Percentiles rank a stretch among this genome's conserved stretches.
Conservation (phyloP, 2,888 invertebrate genomes). For the Gastracanthus pulcherrimus region DNA sequence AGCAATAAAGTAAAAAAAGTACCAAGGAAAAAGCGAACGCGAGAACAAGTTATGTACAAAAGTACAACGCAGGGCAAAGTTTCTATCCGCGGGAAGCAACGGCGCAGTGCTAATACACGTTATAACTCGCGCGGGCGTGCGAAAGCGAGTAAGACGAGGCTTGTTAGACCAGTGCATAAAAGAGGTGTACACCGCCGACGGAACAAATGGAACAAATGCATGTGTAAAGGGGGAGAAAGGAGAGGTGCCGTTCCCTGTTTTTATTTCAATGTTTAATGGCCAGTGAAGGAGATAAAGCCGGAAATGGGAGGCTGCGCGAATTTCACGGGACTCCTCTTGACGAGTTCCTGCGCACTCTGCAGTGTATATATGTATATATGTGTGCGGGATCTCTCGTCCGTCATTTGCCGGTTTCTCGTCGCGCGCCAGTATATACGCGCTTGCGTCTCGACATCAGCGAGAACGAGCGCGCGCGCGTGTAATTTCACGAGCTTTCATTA, state of each 20-base stretch:
- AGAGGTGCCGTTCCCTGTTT: slow-evolving; percentile 52
- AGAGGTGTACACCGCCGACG: not conserved
- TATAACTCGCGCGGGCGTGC: too few relatives aligned
- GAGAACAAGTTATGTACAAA: not conserved
- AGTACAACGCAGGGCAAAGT: too few relatives aligned
- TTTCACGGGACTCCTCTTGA: not conserved
- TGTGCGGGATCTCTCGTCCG: not conserved
- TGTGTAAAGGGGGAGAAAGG: slow-evolving; percentile 19
- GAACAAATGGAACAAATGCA: not conserved
- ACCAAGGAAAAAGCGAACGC: not conserved
- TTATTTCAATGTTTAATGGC: slow-evolving; percentile 63
- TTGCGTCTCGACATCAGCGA: not conserved
- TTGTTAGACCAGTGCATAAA: not conserved
- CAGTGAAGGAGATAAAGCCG: slow-evolving; percentile 60
- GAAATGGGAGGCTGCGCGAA: slow-evolving; percentile 33
- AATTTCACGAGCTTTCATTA: slow-evolving; percentile 33
- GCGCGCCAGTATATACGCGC: not conserved
- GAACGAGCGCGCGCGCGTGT: not conserved
- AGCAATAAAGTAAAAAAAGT: slow-evolving; percentile 20
- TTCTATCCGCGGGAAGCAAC: not conserved
- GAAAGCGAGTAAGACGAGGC: not conserved
- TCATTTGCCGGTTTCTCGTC: slow-evolving; percentile 4
- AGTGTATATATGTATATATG: not conserved
- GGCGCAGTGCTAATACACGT: not conserved
- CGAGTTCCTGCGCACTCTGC: not conserved